Conservation (phyloP, 2,888 invertebrate species). For the Xestia xanthographa region DNA sequence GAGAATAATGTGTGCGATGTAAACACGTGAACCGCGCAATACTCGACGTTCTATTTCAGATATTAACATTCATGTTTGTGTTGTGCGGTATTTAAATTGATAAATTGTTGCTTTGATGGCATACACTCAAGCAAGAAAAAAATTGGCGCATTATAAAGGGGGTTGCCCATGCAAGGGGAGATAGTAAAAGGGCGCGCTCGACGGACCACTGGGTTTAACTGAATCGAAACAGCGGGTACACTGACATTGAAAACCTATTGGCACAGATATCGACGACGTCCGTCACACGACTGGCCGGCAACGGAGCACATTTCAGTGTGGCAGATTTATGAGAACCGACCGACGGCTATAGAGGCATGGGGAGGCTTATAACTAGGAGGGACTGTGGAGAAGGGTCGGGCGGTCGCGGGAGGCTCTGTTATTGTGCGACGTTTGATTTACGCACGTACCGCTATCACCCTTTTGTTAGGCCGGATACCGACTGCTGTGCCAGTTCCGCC, state of each 20-base stretch:
- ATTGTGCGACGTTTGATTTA: constrained; percentile 90
- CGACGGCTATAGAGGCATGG: constrained; percentile 81
- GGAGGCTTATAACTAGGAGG: constrained; percentile 80
- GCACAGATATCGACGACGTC: constrained; percentile 82
- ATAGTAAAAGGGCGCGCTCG: constrained; percentile 74
- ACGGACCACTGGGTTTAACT: constrained; percentile 73
- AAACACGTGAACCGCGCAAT: constrained; percentile 70
- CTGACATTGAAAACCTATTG: constrained; percentile 85
- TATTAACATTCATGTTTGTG: constrained; percentile 70
- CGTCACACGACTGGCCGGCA: constrained; percentile 79
- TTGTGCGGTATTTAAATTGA: constrained; percentile 68
- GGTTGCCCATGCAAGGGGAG: constrained; percentile 69
- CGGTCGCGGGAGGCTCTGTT: constrained; percentile 85
- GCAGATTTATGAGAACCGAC: constrained; percentile 88
- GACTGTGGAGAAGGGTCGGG: constrained; percentile 78
- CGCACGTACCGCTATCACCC: constrained; percentile 90
- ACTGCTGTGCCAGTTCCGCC: constrained; percentile 87
- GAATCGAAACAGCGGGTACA: constrained; percentile 75
- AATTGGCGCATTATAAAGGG: constrained; percentile 69
- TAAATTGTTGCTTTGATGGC: constrained; percentile 70
- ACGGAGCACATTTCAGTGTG: constrained; percentile 86
- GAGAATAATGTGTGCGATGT: constrained; percentile 74
- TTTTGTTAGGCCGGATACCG: constrained; percentile 89
- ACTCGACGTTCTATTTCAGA: constrained; percentile 67
- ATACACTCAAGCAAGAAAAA: constrained; percentile 68